phyloP scores from a whole-genome alignment of 2,888 invertebrate species.

The Nebria brevicollis region DNA sequence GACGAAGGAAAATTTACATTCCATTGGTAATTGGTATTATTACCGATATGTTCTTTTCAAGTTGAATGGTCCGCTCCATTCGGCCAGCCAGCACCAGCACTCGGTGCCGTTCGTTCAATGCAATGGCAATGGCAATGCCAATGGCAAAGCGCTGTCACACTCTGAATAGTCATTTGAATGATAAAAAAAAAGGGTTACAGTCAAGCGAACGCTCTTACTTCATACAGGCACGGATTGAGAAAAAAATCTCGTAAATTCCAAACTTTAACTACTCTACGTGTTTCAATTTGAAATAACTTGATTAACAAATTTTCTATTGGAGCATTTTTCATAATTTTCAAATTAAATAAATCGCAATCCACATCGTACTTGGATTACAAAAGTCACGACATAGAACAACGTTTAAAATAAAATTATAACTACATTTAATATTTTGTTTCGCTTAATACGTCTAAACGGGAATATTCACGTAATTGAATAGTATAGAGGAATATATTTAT shows the following conservation, averaged over 20 bases:
- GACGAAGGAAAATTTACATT: constrained; percentile 42
- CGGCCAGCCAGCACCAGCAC: background rate
- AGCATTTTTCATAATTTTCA: no score
- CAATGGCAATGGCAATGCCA: background rate
- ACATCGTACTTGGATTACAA: no score
- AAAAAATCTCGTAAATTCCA: background rate
- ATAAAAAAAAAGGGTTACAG: constrained; percentile 21
- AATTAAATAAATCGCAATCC: no score
- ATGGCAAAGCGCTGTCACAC: background rate
- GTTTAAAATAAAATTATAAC: no score
- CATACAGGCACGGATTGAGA: constrained; percentile 12
- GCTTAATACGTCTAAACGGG: no score
- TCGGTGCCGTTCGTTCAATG: background rate
- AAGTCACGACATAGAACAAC: no score
- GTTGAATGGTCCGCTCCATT: background rate
- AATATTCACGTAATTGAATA: no score
- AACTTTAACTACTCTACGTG: background rate
- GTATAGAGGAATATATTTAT: no score
- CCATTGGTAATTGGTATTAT: constrained; percentile 42
- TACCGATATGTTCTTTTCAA: constrained; percentile 43
- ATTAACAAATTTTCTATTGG: no score
- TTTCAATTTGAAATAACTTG: no score
- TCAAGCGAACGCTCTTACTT: background rate
- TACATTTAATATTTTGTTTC: no score
- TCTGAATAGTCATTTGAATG: constrained; percentile 37